Base-by-base conservation (phyloP, 2,113 vertebrate species). In the Tupaia chinensis region DNA sequence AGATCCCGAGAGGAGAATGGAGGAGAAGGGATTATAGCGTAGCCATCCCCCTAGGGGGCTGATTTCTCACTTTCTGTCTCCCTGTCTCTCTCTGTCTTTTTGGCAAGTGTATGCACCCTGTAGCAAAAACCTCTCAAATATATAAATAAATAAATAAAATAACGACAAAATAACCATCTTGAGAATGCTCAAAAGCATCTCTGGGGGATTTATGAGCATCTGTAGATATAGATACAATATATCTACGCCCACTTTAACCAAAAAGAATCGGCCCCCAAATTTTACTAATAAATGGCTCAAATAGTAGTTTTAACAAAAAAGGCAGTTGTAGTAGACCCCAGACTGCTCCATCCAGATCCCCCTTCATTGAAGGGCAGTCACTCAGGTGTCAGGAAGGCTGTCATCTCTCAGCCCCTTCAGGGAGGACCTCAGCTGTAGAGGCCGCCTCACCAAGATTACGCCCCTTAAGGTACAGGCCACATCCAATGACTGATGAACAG, bases 261-360 rank as follows among this genome's bases (percentile, higher is more conserved):
- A 89, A 84, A 29, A 7, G 5, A 66, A 68, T 6, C 83, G 68
- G 20, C 68, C 17, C 32, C 53, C 65, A 79, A 61, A 17, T 68
- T 74, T 80, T 76, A 80, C 34, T 89, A 88, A 85, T 25, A 87
- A 86, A 32, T 78, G 53, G 82, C 32, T 78, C n/a, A 78, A 69
- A 66, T 63, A 58, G 34, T 68, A 79, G 25, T 89, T 92, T 79
- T 14, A 23, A 34, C 25, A 83, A 61, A 82, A 76, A 79, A 61
- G 66, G 13, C 9, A 61, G 25, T 29, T 60, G 10, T 76, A 61
- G 32, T 34, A 15, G 78, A 34, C 61, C 15, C 17, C 53, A 7
- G 27, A 44, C 54, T 85, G 73, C 23, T 54, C 73, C 27, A 78
- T 60, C 22, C 27, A 87, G 92, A 66, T 13, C 44, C 25, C 9